Evolutionary conservation across 92 coral and sea anemone species (phyloP).

Genomic region (Muricea muricata): DNA sequence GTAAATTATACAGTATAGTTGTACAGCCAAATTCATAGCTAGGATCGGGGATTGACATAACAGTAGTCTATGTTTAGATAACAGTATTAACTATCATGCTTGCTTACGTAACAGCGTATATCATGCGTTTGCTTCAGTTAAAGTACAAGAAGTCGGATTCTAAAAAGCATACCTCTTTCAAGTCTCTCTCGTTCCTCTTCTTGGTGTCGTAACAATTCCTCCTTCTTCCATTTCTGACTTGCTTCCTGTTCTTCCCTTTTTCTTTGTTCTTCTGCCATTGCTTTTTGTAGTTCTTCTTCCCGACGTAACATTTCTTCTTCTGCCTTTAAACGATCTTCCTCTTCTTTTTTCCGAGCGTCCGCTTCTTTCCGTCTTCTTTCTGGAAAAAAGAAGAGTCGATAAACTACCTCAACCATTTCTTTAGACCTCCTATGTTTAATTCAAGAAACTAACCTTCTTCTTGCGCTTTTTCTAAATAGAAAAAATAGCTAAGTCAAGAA

Average conservation of each 20-base stretch:
- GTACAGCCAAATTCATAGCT: no score
- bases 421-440: no score
- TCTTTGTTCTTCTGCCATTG: slow-evolving; percentile 76
- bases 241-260: slow-evolving; percentile 85
- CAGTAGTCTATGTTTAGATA: no score
- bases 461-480: slow-evolving; percentile 12
- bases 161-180: slow-evolving; percentile 70
- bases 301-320: slow-evolving; percentile 73
- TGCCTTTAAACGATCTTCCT: slow-evolving; percentile 55
- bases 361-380: slow-evolving; percentile 67
- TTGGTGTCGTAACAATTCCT: slow-evolving; percentile 68
- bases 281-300: slow-evolving; percentile 61
- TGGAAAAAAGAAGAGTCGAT: background rate
- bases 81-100: no score
- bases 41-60: no score
- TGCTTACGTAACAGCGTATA: no score
- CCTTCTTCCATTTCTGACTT: slow-evolving; percentile 93
- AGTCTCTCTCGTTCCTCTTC: slow-evolving; percentile 84
- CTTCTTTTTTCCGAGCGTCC: slow-evolving; percentile 61
- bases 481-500: no score
- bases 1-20: background rate
- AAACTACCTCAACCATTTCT: no score
- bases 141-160: background rate
- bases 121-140: no score
- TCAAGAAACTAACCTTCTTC: slow-evolving; percentile 18